A percentile compares a stretch with the other conserved stretches of the same genome.
phyloP scores from a whole-genome alignment of 2,888 invertebrate species.

The Zaprionus lineosus region DNA sequence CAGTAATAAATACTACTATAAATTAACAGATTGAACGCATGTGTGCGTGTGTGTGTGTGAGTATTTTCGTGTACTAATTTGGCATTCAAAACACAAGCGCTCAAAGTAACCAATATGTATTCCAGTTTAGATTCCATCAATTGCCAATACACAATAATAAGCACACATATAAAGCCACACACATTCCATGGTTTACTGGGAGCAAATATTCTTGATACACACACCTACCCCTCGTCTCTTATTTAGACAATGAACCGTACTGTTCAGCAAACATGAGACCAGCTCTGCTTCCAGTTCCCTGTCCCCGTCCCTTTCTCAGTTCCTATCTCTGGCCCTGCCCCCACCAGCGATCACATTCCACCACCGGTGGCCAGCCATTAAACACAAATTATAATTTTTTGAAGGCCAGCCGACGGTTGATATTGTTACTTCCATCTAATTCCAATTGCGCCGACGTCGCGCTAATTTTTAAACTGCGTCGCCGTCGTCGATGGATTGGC shows the following conservation, averaged over 20 bases:
- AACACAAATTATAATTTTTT: conserved; percentile 75
- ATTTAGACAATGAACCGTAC: conserved; percentile 3
- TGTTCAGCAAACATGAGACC: conserved; percentile 46
- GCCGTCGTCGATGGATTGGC: conserved; percentile 46
- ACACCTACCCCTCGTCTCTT: conserved; percentile 12
- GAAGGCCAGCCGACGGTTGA: conserved; percentile 67
- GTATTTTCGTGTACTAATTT: too few relatives aligned
- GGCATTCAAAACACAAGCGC: conserved; percentile 28
- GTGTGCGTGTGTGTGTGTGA: too few relatives aligned
- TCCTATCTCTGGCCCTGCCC: too few relatives aligned
- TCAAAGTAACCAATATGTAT: conserved; percentile 48
- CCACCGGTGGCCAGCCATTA: conserved; percentile 50
- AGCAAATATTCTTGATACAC: conserved; percentile 8
- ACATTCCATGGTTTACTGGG: neutral
- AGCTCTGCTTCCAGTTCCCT: conserved; percentile 29
- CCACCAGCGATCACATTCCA: conserved; percentile 22
- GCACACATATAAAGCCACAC: conserved; percentile 16
- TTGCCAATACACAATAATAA: conserved; percentile 42
- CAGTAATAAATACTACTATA: conserved; percentile 13
- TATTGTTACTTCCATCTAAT: conserved; percentile 68
- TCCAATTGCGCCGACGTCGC: conserved; percentile 58
- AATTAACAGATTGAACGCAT: conserved; percentile 9
- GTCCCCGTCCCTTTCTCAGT: neutral
- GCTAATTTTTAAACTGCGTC: conserved; percentile 57
- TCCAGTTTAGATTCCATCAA: conserved; percentile 39